Evolutionary conservation across 2,888 invertebrate genomes (phyloP), one percentile per base, ranked within the genome.

Genomic region (Lobophora halterata): DNA sequence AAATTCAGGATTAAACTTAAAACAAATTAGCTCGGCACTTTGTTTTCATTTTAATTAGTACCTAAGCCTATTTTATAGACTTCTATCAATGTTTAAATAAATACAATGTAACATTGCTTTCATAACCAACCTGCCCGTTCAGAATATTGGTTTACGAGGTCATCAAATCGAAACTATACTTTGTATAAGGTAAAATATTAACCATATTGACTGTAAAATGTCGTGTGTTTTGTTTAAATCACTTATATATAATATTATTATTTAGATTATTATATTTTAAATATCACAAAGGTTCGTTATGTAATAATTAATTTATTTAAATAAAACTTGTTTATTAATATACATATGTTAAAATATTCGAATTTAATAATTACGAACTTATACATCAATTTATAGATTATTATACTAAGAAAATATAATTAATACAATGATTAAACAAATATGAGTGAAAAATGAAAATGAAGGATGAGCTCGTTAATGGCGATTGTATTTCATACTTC

Each of bases 331-430:
- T 87, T 86, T 87, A 87, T 87, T 87, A 87, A 87, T 86, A 87
- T 87, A 88, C 85, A 87, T 87, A 86, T 88, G 87, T 87, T 87
- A 87, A 87, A 87, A 87, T 87, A 87, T 87, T 87, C 87, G 87
- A 87, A 87, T 87, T 87, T 87, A 87, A 87, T 87, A 87, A 87
- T 87, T 87, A 87, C 85, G 87, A 87, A 87, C 87, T 87, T 87
- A 87, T 87, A 87, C 87, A 87, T 83, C 87, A 79, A 87, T 87
- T 87, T 87, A 87, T 87, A 87, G 87, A 86, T 53, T 87, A 87
- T 82, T 86, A 87, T 87, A 87, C 82, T 87, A 87, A 87, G 86
- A 86, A 85, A 82, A 85, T 85, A 83, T 86, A 85, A 87, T 83
- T 85, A 87, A 87, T 81, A 77, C 85, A 86, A 80, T 81, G 71